A percentile compares a stretch with the other conserved stretches of the same genome.
Evolutionary conservation across 2,888 invertebrate species (phyloP).

Genomic region (Apeira syringaria): DNA sequence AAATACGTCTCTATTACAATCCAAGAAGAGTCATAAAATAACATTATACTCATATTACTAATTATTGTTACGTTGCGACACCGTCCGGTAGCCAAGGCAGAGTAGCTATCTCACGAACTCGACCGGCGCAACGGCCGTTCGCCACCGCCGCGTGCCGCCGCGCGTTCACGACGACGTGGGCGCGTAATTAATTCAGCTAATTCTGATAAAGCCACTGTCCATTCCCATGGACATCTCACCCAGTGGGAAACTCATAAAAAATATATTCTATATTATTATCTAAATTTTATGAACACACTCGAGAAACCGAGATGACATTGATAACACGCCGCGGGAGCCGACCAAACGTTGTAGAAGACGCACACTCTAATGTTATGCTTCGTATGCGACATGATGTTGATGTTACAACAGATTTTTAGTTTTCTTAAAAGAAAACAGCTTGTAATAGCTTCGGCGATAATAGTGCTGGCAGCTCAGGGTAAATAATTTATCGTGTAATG

Average conservation of each 20-base stretch:
- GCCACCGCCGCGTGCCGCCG: neutral
- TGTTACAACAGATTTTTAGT: too few species aligned
- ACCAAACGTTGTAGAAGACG: conserved; percentile 32
- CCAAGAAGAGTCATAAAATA: too few species aligned
- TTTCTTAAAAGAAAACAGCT: too few species aligned
- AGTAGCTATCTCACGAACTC: conserved; percentile 2
- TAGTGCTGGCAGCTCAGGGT: too few species aligned
- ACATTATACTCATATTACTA: too few species aligned
- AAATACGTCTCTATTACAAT: too few species aligned
- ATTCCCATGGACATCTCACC: conserved; percentile 34
- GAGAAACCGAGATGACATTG: conserved; percentile 39
- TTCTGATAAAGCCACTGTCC: conserved; percentile 35
- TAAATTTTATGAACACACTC: conserved; percentile 44
- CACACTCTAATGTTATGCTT: conserved; percentile 29
- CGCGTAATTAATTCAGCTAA: conserved; percentile 34
- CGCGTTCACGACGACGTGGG: conserved; percentile 12
- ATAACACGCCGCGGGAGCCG: conserved; percentile 48
- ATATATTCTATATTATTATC: conserved; percentile 36
- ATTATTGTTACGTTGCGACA: neutral
- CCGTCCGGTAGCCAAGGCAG: neutral
- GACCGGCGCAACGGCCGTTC: neutral
- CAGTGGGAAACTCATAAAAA: conserved; percentile 34
- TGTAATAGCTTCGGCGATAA: too few species aligned
- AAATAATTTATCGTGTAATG: too few species aligned
- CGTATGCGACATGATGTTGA: conserved; percentile 24